phyloP scores from a whole-genome alignment of 2,888 invertebrate genomes.

The Anaspis maculata region DNA sequence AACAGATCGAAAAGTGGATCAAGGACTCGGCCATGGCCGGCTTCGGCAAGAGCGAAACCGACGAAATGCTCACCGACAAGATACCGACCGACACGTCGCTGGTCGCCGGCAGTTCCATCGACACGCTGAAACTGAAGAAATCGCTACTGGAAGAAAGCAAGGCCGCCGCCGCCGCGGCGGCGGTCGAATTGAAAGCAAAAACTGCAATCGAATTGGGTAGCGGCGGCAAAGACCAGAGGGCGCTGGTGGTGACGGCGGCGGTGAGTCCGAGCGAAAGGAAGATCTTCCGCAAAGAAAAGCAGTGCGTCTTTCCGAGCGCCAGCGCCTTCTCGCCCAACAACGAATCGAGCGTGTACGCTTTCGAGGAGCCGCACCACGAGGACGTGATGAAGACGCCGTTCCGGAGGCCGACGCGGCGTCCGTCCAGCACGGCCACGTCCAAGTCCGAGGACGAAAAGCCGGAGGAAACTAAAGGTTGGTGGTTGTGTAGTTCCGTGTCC shows the following conservation, averaged over 20 bases:
- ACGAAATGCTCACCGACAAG: slow-evolving; percentile 35
- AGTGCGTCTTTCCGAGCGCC: slow-evolving; percentile 40
- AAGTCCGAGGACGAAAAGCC: slow-evolving; percentile 43
- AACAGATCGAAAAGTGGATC: slow-evolving; percentile 60
- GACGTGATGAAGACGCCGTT: slow-evolving; percentile 50
- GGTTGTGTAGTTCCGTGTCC: too few species aligned
- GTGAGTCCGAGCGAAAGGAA: slow-evolving; percentile 42
- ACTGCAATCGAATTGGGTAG: slow-evolving; percentile 4
- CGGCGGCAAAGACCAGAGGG: slow-evolving; percentile 2
- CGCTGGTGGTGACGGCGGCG: slow-evolving; percentile 1
- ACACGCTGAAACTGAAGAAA: slow-evolving; percentile 23
- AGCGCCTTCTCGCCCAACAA: slow-evolving; percentile 60
- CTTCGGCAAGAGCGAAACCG: slow-evolving; percentile 30
- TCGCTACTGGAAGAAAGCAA: slow-evolving; percentile 16
- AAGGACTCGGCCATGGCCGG: slow-evolving; percentile 41
- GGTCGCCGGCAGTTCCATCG: slow-evolving; percentile 21
- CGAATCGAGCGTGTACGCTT: slow-evolving; percentile 64
- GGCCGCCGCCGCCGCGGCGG: slow-evolving; percentile 1
- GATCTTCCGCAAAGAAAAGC: slow-evolving; percentile 51
- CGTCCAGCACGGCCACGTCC: slow-evolving; percentile 42
- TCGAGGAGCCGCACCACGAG: slow-evolving; percentile 55
- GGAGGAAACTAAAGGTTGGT: too few species aligned
- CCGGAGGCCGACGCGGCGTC: slow-evolving; percentile 44
- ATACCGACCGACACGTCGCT: slow-evolving; percentile 31
- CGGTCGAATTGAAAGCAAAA: not conserved